Evolutionary conservation across 2,113 vertebrate genomes (phyloP).

Genomic region (Hystrix cristata): DNA sequence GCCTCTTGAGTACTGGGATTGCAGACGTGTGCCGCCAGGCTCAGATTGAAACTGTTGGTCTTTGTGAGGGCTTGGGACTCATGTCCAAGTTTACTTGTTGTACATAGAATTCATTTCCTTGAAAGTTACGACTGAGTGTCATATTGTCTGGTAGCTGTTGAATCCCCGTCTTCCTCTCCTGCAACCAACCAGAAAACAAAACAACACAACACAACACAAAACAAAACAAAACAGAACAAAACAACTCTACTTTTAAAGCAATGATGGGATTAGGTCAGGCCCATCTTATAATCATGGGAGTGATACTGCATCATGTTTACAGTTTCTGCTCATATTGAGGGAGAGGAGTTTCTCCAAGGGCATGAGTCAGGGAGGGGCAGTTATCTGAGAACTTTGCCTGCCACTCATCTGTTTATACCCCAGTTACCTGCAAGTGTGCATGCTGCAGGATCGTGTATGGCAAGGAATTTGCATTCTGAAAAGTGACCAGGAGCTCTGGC

Average conservation of each 20-base stretch:
- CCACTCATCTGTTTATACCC: neutral
- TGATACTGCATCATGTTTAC: neutral
- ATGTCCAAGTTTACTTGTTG: neutral
- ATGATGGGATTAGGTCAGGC: neutral
- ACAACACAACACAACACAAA: neutral
- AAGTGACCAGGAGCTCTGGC: neutral
- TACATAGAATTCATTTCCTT: neutral
- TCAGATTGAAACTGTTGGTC: neutral
- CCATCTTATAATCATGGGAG: neutral
- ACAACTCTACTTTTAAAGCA: neutral
- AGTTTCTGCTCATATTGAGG: neutral
- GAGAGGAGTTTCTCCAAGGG: neutral
- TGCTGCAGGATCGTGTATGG: neutral
- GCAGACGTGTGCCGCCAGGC: neutral
- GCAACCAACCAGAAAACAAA: neutral
- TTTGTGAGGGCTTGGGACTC: neutral
- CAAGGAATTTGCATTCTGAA: neutral
- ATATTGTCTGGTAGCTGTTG: neutral
- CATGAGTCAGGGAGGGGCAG: neutral
- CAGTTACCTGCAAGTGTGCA: neutral
- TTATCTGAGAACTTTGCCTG: neutral
- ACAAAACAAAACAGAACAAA: neutral
- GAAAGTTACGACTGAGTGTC: neutral
- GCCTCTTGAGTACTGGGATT: neutral
- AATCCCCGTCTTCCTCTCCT: neutral